A percentile compares a stretch with the other conserved stretches of the same genome.
Evolutionary conservation across 2,888 invertebrate genomes (phyloP).

Genomic region (Dioctria linearis): DNA sequence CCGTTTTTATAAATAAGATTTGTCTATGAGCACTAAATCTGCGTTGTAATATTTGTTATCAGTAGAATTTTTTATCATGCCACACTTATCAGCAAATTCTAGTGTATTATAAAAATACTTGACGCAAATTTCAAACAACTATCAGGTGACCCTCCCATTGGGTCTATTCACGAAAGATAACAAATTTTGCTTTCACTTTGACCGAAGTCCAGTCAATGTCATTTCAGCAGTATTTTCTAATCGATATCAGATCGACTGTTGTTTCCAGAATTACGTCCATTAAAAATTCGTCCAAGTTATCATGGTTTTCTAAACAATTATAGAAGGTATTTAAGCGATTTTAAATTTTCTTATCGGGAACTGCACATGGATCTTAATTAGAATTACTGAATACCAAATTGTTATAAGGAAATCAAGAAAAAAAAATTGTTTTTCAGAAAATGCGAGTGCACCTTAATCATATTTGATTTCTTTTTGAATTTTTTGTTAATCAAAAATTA

Average conservation of each 20-base stretch:
- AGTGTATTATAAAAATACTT: background rate
- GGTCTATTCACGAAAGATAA: background rate
- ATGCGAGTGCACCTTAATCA: no score
- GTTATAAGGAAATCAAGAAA: no score
- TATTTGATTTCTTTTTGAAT: no score
- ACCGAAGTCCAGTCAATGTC: background rate
- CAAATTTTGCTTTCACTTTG: background rate
- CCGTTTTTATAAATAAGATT: no score
- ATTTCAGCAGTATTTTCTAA: background rate
- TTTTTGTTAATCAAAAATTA: no score
- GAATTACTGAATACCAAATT: no score
- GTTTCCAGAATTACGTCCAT: background rate
- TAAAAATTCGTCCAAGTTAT: background rate
- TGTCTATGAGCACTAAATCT: no score
- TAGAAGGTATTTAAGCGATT: background rate
- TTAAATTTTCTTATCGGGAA: background rate
- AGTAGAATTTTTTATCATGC: background rate
- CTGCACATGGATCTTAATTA: no score
- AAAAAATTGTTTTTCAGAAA: no score
- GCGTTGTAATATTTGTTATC: background rate
- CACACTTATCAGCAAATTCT: background rate
- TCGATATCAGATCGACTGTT: background rate
- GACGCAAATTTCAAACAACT: background rate
- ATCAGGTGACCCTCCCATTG: background rate
- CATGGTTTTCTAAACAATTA: background rate